Percentiles rank a stretch among this genome's conserved stretches.
These are phyloP conservation scores for Sebastes iracundus DNA, from an alignment of 2,797 vertebrate genomes.

Conservation along the genomic window DNA sequence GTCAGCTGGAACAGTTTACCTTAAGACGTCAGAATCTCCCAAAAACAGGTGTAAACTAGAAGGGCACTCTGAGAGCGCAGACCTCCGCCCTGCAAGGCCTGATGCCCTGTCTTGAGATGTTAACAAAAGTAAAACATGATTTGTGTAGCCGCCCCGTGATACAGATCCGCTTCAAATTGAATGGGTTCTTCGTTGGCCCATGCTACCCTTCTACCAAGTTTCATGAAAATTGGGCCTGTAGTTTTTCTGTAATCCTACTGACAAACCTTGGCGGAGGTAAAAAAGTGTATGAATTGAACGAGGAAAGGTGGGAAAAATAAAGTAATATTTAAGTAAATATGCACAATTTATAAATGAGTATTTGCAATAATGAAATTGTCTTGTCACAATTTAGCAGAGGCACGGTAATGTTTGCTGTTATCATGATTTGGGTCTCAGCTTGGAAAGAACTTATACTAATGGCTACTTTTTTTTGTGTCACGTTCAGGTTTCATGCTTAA, in stretches of 20 bases:
- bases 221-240: not conserved
- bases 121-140: not conserved
- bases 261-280: not conserved
- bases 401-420: not conserved
- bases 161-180: not conserved
- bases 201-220: not conserved
- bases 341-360: not conserved
- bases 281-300: rapidly evolving
- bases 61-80: too few species aligned
- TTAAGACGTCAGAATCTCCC: not conserved
- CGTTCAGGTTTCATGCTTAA: not conserved
- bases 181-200: too few species aligned
- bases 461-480: not conserved
- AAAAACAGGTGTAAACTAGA: too few species aligned
- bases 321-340: too few species aligned
- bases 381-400: not conserved
- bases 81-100: too few species aligned
- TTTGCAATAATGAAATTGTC: not conserved
- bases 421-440: not conserved
- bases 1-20: not conserved
- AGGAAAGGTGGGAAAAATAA: too few species aligned
- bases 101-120: too few species aligned
- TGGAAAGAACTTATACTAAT: not conserved
- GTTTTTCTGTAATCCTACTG: not conserved
- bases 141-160: not conserved